These are phyloP conservation scores for Anadara kagoshimensis DNA, from an alignment of 1,140 invertebrate species.

Conservation along the genomic window DNA sequence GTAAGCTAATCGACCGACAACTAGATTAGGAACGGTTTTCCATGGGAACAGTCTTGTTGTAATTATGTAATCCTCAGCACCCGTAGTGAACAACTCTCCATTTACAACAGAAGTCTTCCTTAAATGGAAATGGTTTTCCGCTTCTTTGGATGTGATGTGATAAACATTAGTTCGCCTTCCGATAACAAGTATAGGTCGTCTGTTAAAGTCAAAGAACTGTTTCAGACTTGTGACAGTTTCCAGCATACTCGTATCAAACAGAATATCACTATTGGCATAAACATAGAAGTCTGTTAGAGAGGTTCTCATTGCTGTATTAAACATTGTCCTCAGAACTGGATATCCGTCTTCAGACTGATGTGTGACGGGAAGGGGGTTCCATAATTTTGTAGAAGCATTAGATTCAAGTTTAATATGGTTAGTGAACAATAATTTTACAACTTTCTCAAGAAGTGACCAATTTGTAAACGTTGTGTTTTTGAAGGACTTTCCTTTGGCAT, in stretches of 20 bases:
- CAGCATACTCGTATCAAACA: constrained; percentile 47
- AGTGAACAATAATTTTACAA: constrained; percentile 16
- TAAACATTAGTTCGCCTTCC: constrained; percentile 49
- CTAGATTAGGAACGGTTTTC: constrained; percentile 31
- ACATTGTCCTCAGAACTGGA: constrained; percentile 57
- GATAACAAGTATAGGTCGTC: constrained; percentile 38
- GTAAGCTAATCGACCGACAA: constrained; percentile 42
- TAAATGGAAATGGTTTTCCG: constrained; percentile 30
- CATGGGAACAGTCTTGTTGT: constrained; percentile 35
- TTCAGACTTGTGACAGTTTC: constrained; percentile 39
- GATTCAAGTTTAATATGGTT: neutral
- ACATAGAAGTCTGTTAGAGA: constrained; percentile 49
- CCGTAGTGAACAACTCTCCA: constrained; percentile 29
- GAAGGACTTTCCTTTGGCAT: too few species aligned
- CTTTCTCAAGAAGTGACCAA: constrained; percentile 14
- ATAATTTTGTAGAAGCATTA: neutral
- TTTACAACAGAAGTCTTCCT: constrained; percentile 8
- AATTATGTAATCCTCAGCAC: constrained; percentile 45
- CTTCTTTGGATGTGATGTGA: constrained; percentile 36
- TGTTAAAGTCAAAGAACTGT: neutral
- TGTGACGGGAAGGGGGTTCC: constrained; percentile 5
- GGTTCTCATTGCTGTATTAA: constrained; percentile 23
- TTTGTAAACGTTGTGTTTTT: constrained; percentile 13
- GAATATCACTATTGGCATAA: constrained; percentile 57
- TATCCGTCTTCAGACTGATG: constrained; percentile 8